These are phyloP conservation scores for Thunnus maccoyii DNA, from an alignment of 2,113 vertebrate species.

Conservation along the genomic window DNA sequence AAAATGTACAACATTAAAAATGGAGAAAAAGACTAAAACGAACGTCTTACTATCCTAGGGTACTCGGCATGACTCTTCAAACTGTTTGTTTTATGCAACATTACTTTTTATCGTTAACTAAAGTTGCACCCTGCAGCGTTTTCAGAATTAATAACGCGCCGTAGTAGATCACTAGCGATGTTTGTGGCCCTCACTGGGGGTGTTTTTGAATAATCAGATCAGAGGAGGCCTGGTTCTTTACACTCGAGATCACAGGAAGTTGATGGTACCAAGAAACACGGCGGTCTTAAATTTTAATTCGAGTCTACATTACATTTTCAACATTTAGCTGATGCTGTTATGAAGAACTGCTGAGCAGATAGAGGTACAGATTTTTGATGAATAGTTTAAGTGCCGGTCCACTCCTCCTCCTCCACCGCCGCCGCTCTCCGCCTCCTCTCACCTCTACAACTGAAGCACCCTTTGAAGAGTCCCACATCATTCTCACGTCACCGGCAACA, in stretches of 20 bases:
- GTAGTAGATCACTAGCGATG: background rate
- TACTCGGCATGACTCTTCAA: background rate
- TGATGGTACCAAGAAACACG: background rate
- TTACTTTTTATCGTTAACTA: slow-evolving; percentile 25
- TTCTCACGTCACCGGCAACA: slow-evolving; percentile 69
- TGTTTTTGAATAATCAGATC: slow-evolving; percentile 17
- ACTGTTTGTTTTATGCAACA: slow-evolving; percentile 49
- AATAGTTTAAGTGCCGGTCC: background rate
- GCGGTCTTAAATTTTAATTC: background rate
- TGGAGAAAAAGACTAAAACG: background rate
- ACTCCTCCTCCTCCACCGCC: background rate
- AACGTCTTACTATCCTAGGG: background rate
- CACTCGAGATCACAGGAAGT: slow-evolving; percentile 6
- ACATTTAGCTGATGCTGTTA: background rate
- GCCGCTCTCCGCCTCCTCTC: background rate
- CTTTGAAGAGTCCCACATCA: slow-evolving; percentile 10
- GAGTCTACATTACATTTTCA: background rate
- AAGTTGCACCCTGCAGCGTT: slow-evolving; percentile 25
- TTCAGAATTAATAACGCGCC: slow-evolving; percentile 1
- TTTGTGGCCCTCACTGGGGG: slow-evolving; percentile 2
- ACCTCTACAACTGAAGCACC: background rate
- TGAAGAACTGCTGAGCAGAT: background rate
- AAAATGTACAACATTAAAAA: slow-evolving; percentile 4
- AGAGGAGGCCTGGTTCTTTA: slow-evolving; percentile 11
- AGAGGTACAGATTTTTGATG: background rate